Evolutionary conservation across 2,113 vertebrate genomes (phyloP).

Genomic region (Pelecanoides urinatrix): DNA sequence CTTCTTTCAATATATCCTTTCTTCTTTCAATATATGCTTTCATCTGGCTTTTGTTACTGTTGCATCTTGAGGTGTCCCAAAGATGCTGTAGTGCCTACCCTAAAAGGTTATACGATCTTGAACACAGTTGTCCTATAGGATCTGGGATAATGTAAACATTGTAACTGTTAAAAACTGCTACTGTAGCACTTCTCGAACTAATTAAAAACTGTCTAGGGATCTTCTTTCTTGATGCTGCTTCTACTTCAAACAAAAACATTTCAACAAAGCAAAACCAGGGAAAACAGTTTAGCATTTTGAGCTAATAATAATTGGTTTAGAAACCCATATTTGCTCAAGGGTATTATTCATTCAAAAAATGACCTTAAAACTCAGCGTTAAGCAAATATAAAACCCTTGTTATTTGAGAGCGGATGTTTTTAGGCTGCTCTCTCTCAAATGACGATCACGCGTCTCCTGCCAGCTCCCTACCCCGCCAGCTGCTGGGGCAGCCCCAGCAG

Average conservation of each 20-base stretch:
- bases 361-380: neutral
- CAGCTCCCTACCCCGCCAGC: neutral
- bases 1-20: neutral
- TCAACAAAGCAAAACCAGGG: neutral
- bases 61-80: neutral
- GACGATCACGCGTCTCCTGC: neutral
- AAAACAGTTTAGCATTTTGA: neutral
- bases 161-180: neutral
- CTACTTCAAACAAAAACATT: constrained; percentile 20
- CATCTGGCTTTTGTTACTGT: neutral
- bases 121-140: neutral
- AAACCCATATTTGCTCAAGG: neutral
- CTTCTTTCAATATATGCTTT: neutral
- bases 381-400: neutral
- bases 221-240: neutral
- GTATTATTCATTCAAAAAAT: neutral
- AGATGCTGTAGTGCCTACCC: neutral
- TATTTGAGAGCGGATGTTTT: neutral
- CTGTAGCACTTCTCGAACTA: neutral
- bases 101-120: neutral
- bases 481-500: neutral
- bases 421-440: neutral
- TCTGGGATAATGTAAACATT: neutral
- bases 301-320: constrained; percentile 12
- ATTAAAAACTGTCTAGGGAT: constrained; percentile 8